phyloP scores from a whole-genome alignment of 2,113 vertebrate genomes.

The Perca fluviatilis region DNA sequence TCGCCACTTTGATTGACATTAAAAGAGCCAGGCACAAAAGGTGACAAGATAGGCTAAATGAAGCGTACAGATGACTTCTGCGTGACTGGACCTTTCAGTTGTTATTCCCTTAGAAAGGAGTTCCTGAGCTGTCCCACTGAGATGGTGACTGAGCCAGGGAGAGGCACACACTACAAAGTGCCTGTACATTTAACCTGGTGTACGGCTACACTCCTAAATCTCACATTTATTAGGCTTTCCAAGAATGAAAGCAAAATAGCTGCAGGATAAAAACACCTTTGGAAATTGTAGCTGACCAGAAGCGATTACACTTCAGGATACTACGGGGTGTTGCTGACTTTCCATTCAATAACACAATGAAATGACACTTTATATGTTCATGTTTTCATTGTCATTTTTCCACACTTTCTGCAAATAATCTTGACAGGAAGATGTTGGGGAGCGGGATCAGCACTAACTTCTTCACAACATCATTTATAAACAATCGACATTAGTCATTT shows the following conservation, averaged over 20 bases:
- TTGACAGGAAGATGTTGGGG: neutral
- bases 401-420: neutral
- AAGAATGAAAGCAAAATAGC: conserved; percentile 23
- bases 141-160: conserved; percentile 14
- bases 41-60: conserved; percentile 50
- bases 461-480: neutral
- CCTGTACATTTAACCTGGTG: conserved; percentile 22
- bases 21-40: conserved; percentile 43
- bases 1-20: conserved; percentile 4
- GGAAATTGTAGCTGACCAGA: conserved; percentile 40
- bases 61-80: conserved; percentile 54
- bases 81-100: conserved; percentile 52
- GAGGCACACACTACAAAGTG: conserved; percentile 10
- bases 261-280: conserved; percentile 35
- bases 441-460: neutral
- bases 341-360: conserved; percentile 49
- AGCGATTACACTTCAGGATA: conserved; percentile 14
- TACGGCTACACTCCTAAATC: conserved; percentile 6
- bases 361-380: conserved; percentile 28
- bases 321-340: conserved; percentile 33
- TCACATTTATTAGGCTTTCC: conserved; percentile 11
- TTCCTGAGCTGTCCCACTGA: conserved; percentile 26
- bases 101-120: conserved; percentile 22
- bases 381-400: neutral
- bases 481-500: neutral